Evolutionary conservation across 2,888 invertebrate genomes (phyloP).

Genomic region (Dysmachus trigonus): DNA sequence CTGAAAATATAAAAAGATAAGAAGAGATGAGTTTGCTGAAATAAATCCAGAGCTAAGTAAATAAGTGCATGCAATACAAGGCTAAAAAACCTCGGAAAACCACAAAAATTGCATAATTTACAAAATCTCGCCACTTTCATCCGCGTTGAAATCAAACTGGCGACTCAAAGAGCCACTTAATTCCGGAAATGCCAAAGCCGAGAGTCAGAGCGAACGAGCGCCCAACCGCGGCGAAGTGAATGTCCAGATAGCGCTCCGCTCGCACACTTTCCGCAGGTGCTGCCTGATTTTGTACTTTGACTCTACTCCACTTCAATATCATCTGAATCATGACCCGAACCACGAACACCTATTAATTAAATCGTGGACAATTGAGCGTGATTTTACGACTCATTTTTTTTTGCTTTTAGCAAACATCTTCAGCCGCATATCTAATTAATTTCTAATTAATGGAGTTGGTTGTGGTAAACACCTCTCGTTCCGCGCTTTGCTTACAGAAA

Average conservation of each 20-base stretch:
- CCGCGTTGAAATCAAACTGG: neutral
- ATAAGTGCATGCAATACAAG: neutral
- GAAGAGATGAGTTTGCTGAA: neutral
- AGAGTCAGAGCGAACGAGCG: constrained; percentile 1
- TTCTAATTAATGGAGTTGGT: neutral
- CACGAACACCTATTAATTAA: neutral
- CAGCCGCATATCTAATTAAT: neutral
- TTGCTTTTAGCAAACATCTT: neutral
- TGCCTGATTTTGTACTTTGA: neutral
- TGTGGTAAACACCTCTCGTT: neutral
- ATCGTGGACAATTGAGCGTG: neutral
- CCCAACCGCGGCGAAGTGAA: constrained; percentile 12
- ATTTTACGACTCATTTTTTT: neutral
- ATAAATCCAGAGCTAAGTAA: neutral
- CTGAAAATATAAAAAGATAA: neutral
- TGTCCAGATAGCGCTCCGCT: neutral
- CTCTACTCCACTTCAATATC: neutral
- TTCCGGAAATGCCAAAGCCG: constrained; percentile 31
- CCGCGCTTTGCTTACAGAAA: neutral
- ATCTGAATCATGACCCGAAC: neutral
- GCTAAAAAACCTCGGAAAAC: neutral
- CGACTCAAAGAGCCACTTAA: neutral
- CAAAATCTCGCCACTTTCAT: neutral
- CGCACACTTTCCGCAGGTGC: neutral
- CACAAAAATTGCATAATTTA: neutral